Percentiles rank a stretch among this genome's conserved stretches.
Conservation (phyloP, 2,888 invertebrate genomes). For the Endotricha flammealis region DNA sequence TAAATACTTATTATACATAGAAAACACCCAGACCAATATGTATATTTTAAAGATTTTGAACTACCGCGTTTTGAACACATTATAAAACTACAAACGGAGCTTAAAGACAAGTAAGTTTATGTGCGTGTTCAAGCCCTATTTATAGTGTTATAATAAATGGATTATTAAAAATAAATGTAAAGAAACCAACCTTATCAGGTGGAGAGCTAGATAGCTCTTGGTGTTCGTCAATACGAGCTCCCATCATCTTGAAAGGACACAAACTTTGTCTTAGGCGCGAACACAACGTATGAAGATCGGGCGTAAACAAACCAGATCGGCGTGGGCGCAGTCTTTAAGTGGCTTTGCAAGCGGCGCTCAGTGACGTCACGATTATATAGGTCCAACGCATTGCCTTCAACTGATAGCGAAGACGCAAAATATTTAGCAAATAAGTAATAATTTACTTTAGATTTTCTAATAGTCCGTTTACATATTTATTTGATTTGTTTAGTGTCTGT, state of each 20-base stretch:
- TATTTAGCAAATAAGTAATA: slow-evolving; percentile 3
- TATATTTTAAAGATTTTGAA: too few relatives aligned
- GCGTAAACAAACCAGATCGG: slow-evolving; percentile 51
- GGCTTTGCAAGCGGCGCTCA: background rate
- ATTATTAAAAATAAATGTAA: background rate
- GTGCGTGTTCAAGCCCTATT: too few relatives aligned
- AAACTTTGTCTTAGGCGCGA: too few relatives aligned
- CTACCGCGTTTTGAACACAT: too few relatives aligned
- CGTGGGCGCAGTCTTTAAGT: slow-evolving; percentile 38
- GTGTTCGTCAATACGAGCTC: slow-evolving; percentile 20
- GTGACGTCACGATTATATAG: slow-evolving; percentile 19
- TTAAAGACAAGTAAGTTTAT: too few relatives aligned
- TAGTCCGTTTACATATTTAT: too few relatives aligned
- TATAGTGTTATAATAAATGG: too few relatives aligned
- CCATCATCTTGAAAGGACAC: slow-evolving; percentile 26
- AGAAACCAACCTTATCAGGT: slow-evolving; percentile 31
- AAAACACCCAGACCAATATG: too few relatives aligned
- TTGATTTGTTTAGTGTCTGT: too few relatives aligned
- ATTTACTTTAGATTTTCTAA: slow-evolving; percentile 7
- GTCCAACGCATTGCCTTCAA: background rate
- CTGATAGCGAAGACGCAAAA: slow-evolving; percentile 1
- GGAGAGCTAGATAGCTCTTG: slow-evolving; percentile 37
- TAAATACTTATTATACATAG: too few relatives aligned
- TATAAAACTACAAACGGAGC: too few relatives aligned
- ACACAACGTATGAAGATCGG: background rate